Evolutionary conservation across 2,113 vertebrate species (phyloP).

Genomic region (Brachypteracias leptosomus): DNA sequence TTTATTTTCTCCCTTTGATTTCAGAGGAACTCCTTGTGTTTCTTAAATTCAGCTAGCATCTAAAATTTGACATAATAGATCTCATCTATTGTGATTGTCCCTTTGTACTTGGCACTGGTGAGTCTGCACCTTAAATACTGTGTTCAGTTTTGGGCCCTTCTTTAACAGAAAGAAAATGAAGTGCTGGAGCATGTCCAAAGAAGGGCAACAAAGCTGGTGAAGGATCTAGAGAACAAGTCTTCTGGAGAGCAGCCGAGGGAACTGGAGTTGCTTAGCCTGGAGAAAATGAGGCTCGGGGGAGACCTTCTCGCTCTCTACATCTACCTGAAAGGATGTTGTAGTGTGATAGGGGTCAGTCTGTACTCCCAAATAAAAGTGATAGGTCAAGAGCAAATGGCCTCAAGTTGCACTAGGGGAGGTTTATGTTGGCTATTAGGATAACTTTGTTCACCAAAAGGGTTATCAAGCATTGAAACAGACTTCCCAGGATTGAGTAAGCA

Average conservation of each 20-base stretch:
- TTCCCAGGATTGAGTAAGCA: not conserved
- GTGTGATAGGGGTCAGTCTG: rapidly evolving
- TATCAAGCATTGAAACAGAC: not conserved
- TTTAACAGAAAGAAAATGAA: not conserved
- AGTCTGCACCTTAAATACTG: rapidly evolving
- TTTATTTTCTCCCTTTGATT: not conserved
- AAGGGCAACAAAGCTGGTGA: not conserved
- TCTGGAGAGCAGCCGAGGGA: not conserved
- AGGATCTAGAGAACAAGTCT: not conserved
- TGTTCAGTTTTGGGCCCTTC: not conserved
- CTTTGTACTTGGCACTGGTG: not conserved
- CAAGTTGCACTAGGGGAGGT: not conserved
- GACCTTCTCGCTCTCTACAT: not conserved
- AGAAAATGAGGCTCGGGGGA: not conserved
- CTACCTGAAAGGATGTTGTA: not conserved
- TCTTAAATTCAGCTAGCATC: not conserved
- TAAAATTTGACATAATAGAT: not conserved
- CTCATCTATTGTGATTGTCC: not conserved
- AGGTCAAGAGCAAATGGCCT: not conserved
- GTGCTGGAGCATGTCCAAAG: rapidly evolving
- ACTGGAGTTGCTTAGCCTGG: not conserved
- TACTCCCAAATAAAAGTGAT: not conserved
- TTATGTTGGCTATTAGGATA: not conserved
- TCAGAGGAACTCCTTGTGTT: not conserved
- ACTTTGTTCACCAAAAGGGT: rapidly evolving